Evolutionary conservation across 2,113 vertebrate genomes (phyloP), one percentile per base, ranked within the genome.

Genomic region (Hylia prasina): DNA sequence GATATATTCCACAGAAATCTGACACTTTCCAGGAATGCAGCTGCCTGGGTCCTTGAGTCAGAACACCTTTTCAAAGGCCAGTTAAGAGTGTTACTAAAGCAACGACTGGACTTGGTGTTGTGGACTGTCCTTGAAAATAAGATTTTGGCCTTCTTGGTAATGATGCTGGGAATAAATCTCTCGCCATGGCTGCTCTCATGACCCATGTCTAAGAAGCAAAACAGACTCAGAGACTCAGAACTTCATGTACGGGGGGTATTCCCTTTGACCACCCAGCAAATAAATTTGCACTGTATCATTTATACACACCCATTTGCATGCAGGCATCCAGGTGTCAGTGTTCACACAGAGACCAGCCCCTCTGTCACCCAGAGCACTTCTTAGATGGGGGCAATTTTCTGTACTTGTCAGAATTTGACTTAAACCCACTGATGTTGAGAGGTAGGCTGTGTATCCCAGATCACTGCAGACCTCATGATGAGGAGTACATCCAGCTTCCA

Each of bases 61-160:
- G 56, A 85, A 16, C 13, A 37, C 20, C 23, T 79, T 72, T 91
- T 51, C 40, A 88, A 87, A 79, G 28, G 33, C 28, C 56, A 47
- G 3, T 61, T 65, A 25, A 25, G 15, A 13, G 11, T n/a, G 7
- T n/a, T 60, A 39, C 16, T 30, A 61, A 69, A 65, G 61, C 40
- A 85, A 54, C 0, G 0, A 5, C 40, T 63, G 35, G 1, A 21
- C 44, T 64, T 65, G 4, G 4, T 42, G 10, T 47, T 75, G 51
- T 81, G 44, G 19, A 12, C 13, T 70, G 18, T 31, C 33, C 40
- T 24, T 10, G 42, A 57, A 56, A 86, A 33, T 17, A 40, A 66
- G 27, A 25, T 19, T 65, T 84, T 72, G 17, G 7, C 10, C 23
- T 61, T 65, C 48, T 70, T 66, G 28, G 8, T 66, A 28, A 25